Percentiles rank a stretch among this genome's conserved stretches.
phyloP scores from a whole-genome alignment of 1,140 invertebrate species.

The Bombyx mori region ASM3026992v2 NC_085118.1:4884001-4884500 shows the following conservation, averaged over 20 bases:
- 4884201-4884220: constrained; percentile 61
- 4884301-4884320: too few species aligned
- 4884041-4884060: constrained; percentile 22
- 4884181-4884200: constrained; percentile 69
- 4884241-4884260: constrained; percentile 43
- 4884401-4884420: constrained; percentile 34
- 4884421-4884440: constrained; percentile 58
- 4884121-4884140: constrained; percentile 70
- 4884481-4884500: constrained; percentile 51
- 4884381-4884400: constrained; percentile 23
- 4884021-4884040: constrained; percentile 65
- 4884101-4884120: constrained; percentile 67
- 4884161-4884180: constrained; percentile 73
- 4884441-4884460: constrained; percentile 32
- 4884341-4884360: constrained; percentile 7
- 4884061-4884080: constrained; percentile 25
- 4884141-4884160: constrained; percentile 73
- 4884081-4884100: constrained; percentile 16
- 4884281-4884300: too few species aligned
- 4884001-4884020: constrained; percentile 60
- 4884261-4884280: too few species aligned
- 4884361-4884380: constrained; percentile 61
- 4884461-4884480: constrained; percentile 38
- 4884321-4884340: too few species aligned
- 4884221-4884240: constrained; percentile 65